Evolutionary conservation across 2,888 invertebrate species (phyloP), one percentile per base, ranked within the genome.

Genomic region (Drosophila seclusa): DNA sequence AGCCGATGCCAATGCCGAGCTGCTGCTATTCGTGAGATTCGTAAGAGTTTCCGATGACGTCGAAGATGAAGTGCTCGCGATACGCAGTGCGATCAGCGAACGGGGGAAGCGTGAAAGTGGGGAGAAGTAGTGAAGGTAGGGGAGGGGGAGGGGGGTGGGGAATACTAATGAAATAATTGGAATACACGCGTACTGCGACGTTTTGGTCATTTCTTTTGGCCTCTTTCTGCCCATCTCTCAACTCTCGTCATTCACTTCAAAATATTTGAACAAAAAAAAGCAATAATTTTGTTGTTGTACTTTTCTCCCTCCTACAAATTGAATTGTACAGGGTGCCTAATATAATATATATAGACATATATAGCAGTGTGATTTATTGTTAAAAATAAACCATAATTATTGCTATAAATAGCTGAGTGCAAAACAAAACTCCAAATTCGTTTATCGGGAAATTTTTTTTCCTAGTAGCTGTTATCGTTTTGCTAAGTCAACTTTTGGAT

Each of bases 241-340:
- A n/a, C 63, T 78, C 68, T 63, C 58, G 64, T 78, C 73, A 79
- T 81, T 79, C 68, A 79, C 78, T 73, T 73, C 21, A 42, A 66
- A 49, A 49, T 54, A 40, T 54, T 66, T 34, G 42, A 40, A 65
- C 45, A 45, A 53, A 18, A 38, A 52, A 16, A 18, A 18, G 7
- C 18, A 57, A 53, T 13, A 29, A 40, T 68, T 27, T 54, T 54
- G 36, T 36, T 53, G 1, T 50, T 21, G 32, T 53, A 34, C 6
- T 13, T 32, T 21, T 53, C 29, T 18, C n/a, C 34, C 32, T 24
- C 53, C 32, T 16, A 53, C 32, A 24, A 34, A 36, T 24, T 34
- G 4, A 34, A 18, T 36, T 4, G 2, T 8, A 54, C 18, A 54
- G 53, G 34, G 53, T 54, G 53, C 16, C 16, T 8, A 45, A 24